Percentiles rank a stretch among this genome's conserved stretches.
phyloP scores from a whole-genome alignment of 2,113 vertebrate genomes.

The Bujurquina vittata region DNA sequence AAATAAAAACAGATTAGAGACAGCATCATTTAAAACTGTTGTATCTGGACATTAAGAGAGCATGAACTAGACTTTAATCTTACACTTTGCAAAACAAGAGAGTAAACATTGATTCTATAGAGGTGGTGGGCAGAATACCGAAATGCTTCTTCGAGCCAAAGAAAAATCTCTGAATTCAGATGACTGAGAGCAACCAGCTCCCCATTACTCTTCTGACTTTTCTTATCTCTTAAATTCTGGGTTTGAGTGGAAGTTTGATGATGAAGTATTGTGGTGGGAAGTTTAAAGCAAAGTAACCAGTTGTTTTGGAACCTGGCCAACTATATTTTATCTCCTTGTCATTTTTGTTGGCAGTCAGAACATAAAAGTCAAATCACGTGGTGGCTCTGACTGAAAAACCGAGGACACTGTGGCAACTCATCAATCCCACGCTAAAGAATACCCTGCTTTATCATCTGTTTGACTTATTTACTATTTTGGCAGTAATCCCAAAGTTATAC shows the following conservation, averaged over 20 bases:
- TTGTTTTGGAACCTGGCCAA: background rate
- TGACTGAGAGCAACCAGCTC: background rate
- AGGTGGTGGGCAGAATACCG: conserved; percentile 1
- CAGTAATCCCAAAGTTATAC: no score
- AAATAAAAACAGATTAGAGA: conserved; percentile 19
- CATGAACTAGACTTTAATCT: conserved; percentile 15
- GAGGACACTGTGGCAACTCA: fast-evolving
- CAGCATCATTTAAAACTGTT: conserved; percentile 13
- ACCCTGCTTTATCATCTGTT: background rate
- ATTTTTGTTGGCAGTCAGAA: background rate
- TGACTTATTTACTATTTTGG: background rate
- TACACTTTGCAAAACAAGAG: conserved; percentile 24
- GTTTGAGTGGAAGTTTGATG: background rate
- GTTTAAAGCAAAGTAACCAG: background rate
- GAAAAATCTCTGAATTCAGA: background rate
- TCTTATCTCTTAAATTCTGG: background rate
- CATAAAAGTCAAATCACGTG: background rate
- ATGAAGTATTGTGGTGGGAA: background rate
- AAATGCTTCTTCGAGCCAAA: background rate
- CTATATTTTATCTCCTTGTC: background rate
- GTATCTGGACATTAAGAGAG: conserved; percentile 24
- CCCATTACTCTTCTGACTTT: background rate
- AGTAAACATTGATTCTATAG: background rate
- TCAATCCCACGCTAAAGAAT: background rate
- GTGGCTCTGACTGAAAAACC: background rate